Percentiles rank a stretch among this genome's conserved stretches.
phyloP scores from a whole-genome alignment of 2,888 invertebrate species.

The Acrobasis suavella region DNA sequence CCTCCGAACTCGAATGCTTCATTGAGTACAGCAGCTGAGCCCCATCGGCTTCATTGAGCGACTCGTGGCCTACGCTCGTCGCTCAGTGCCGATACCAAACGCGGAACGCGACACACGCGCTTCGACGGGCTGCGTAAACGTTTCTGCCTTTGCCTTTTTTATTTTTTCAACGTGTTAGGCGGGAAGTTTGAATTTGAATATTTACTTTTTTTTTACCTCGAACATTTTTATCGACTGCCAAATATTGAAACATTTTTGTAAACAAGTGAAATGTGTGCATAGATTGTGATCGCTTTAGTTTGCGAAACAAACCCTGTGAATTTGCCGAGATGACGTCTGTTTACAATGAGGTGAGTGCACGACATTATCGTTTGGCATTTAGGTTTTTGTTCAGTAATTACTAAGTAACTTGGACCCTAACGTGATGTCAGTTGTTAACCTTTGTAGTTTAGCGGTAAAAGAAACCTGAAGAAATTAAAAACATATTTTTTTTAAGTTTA shows the following conservation, averaged over 20 bases:
- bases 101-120: conserved; percentile 77
- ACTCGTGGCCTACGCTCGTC: conserved; percentile 50
- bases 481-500: neutral
- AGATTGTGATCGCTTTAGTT: conserved; percentile 58
- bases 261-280: conserved; percentile 66
- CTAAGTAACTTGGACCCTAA: conserved; percentile 48
- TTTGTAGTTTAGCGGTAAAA: conserved; percentile 34
- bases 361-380: conserved; percentile 72
- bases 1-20: conserved; percentile 79
- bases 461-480: neutral
- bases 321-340: conserved; percentile 69
- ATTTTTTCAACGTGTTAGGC: conserved; percentile 55
- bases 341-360: conserved; percentile 77
- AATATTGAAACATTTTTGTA: conserved; percentile 21
- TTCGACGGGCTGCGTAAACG: conserved; percentile 57
- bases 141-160: conserved; percentile 51
- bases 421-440: conserved; percentile 36
- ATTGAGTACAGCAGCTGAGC: conserved; percentile 77
- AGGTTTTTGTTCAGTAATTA: conserved; percentile 69
- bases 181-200: conserved; percentile 72
- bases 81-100: conserved; percentile 76
- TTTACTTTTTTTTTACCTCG: conserved; percentile 35
- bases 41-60: conserved; percentile 64
- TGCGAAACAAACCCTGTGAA: conserved; percentile 58
- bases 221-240: conserved; percentile 14